Evolutionary conservation across 1,140 invertebrate genomes (phyloP).

Genomic region (Aporrectodea caliginosa): DNA sequence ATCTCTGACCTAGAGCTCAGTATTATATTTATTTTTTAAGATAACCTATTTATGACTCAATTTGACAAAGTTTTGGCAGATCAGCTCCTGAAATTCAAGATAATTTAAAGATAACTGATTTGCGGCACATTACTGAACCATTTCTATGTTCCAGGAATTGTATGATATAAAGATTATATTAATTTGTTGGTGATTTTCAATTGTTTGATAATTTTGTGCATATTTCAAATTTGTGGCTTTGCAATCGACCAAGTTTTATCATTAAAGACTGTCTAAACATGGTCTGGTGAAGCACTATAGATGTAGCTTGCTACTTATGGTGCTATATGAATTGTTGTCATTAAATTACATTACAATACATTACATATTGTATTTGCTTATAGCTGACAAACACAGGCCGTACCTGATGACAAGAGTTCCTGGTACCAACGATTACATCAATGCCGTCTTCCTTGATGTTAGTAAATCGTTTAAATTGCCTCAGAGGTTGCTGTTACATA

Average conservation of each 20-base stretch:
- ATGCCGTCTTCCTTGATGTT: conserved; percentile 53
- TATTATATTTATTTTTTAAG: too few relatives aligned
- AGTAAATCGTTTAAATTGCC: conserved; percentile 34
- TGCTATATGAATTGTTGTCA: neutral
- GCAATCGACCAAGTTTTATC: neutral
- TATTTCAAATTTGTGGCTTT: neutral
- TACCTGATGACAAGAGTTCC: conserved; percentile 44
- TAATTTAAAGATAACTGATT: too few relatives aligned
- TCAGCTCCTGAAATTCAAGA: too few relatives aligned
- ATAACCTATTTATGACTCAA: neutral
- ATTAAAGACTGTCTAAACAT: neutral
- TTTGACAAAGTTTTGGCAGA: neutral
- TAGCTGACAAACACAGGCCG: conserved; percentile 48
- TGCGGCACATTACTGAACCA: too few relatives aligned
- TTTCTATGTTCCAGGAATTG: too few relatives aligned
- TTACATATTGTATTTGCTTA: conserved; percentile 5
- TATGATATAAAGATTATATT: too few relatives aligned
- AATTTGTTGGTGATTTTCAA: too few relatives aligned
- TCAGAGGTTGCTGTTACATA: too few relatives aligned
- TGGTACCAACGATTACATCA: conserved; percentile 52
- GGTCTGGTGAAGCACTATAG: neutral
- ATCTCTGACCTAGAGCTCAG: too few relatives aligned
- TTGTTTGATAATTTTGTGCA: neutral
- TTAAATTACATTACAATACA: neutral
- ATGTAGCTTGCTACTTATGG: neutral